Evolutionary conservation across 2,888 invertebrate genomes (phyloP).

Genomic region (Orchesellides sinensis): DNA sequence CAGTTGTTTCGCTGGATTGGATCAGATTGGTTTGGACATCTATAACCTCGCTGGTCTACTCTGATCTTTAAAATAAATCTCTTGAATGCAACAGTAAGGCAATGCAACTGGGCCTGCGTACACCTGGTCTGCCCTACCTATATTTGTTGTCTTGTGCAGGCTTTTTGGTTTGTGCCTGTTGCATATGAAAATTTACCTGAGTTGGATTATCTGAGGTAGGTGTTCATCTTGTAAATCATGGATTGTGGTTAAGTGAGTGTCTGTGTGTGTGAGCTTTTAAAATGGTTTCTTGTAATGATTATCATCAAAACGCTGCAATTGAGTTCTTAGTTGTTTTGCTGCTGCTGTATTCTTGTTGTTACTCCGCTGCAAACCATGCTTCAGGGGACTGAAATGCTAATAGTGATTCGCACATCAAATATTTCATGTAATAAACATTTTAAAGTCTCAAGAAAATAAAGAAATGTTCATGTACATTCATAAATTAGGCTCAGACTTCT

Average conservation of each 20-base stretch:
- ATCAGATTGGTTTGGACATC: constrained; percentile 49
- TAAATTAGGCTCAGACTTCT: constrained; percentile 5
- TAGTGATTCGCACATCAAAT: constrained; percentile 15
- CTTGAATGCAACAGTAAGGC: not conserved
- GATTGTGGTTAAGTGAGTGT: not conserved
- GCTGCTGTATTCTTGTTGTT: not conserved
- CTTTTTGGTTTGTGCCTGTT: not conserved
- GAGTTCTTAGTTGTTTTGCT: too few relatives aligned
- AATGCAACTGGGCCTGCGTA: not conserved
- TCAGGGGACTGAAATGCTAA: constrained; percentile 4
- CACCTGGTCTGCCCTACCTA: not conserved
- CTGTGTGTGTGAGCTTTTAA: constrained; percentile 1
- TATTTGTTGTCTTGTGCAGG: too few relatives aligned
- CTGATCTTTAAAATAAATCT: constrained; percentile 18
- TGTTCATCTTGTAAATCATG: not conserved
- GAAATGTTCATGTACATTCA: not conserved
- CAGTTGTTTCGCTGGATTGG: constrained; percentile 67
- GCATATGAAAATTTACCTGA: not conserved
- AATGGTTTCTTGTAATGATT: not conserved
- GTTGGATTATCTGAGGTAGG: not conserved
- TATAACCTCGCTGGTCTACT: not conserved
- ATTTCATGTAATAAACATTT: not conserved
- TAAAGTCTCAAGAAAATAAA: constrained; percentile 5
- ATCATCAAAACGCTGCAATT: not conserved
- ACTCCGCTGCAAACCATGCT: constrained; percentile 13